Percentiles rank a stretch among this genome's conserved stretches.
Conservation (phyloP, 2,888 invertebrate genomes). For the Agrenia bidenticulata region DNA sequence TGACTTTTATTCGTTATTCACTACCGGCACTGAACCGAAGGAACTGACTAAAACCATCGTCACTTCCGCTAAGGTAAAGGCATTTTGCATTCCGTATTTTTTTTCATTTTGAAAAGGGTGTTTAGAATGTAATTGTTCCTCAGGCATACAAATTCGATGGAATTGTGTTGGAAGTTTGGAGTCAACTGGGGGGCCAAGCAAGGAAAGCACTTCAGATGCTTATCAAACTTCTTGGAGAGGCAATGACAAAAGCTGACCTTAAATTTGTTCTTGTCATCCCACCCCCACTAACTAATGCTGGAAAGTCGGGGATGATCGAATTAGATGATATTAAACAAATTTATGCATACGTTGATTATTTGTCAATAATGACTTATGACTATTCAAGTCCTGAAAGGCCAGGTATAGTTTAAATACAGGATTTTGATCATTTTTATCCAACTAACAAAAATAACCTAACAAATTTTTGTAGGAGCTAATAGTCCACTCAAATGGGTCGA, state of each 20-base stretch:
- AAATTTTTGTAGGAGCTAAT: conserved; percentile 70
- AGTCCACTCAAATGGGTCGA: conserved; percentile 82
- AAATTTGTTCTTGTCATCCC: conserved; percentile 77
- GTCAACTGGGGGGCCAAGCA: conserved; percentile 72
- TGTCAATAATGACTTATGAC: conserved; percentile 97
- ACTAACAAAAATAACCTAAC: not conserved
- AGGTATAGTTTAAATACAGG: conserved; percentile 58
- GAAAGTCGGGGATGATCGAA: conserved; percentile 65
- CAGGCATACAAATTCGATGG: conserved; percentile 83
- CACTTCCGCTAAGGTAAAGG: conserved; percentile 61
- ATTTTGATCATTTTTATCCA: not conserved
- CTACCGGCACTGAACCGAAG: conserved; percentile 66
- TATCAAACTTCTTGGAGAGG: conserved; percentile 66
- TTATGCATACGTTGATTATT: conserved; percentile 74
- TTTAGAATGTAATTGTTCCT: too few species aligned
- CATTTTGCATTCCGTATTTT: not conserved
- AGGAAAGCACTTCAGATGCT: conserved; percentile 59
- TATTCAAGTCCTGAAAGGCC: conserved; percentile 80
- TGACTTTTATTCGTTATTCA: conserved; percentile 73
- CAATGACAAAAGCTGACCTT: conserved; percentile 57
- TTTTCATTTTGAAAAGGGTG: not conserved
- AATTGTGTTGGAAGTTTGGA: conserved; percentile 85
- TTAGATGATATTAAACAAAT: conserved; percentile 75
- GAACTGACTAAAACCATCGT: conserved; percentile 70
- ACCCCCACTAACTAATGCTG: conserved; percentile 61